Conservation (phyloP, 1,140 invertebrate species). For the Dinoponera quadriceps region DNA sequence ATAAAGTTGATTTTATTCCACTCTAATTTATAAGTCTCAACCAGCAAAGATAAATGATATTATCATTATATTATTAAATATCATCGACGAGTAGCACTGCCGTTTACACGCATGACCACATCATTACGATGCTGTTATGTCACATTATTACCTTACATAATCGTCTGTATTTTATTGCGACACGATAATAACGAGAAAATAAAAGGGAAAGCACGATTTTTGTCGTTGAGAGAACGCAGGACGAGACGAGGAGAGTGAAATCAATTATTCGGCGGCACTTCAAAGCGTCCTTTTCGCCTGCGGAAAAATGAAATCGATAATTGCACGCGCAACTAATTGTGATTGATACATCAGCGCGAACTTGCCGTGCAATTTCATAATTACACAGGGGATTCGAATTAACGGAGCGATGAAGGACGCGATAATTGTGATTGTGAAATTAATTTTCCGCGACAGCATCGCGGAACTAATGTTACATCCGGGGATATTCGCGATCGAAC, state of each 20-base stretch:
- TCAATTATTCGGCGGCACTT: background rate
- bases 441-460: conserved; percentile 13
- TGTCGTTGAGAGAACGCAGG: background rate
- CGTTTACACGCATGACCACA: background rate
- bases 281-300: background rate
- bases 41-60: no score
- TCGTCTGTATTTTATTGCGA: background rate
- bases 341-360: background rate
- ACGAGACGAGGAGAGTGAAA: background rate
- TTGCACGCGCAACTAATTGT: background rate
- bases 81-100: background rate
- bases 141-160: background rate
- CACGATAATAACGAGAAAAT: background rate
- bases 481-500: background rate
- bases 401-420: background rate
- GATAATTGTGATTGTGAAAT: conserved; percentile 25
- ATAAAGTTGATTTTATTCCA: no score
- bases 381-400: background rate
- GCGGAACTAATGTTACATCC: background rate
- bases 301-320: background rate
- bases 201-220: background rate
- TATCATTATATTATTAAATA: no score
- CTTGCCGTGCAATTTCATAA: conserved; percentile 19
- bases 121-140: background rate
- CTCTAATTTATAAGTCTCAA: no score